Evolutionary conservation across 2,888 invertebrate species (phyloP).

Genomic region (Synanthedon vespiformis): DNA sequence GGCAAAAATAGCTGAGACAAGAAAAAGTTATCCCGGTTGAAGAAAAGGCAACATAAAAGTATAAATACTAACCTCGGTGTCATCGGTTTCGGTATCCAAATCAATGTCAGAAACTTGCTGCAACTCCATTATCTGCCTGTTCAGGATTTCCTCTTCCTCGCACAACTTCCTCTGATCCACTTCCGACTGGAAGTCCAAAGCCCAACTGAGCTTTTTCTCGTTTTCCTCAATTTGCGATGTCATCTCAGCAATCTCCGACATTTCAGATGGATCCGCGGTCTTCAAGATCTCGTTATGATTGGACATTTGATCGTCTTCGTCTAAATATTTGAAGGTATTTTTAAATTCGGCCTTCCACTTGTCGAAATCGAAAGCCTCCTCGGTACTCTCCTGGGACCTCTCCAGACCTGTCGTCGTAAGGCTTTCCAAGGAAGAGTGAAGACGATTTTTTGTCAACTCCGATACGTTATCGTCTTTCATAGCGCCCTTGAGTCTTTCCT

Average conservation of each 20-base stretch:
- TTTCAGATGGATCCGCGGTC: conserved; percentile 56
- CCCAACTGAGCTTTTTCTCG: conserved; percentile 70
- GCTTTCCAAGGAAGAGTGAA: conserved; percentile 60
- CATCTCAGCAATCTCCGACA: conserved; percentile 65
- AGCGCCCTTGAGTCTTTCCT: conserved; percentile 38
- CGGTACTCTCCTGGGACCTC: conserved; percentile 54
- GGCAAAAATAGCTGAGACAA: too few relatives aligned
- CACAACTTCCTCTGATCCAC: conserved; percentile 80
- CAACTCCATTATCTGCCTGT: conserved; percentile 81
- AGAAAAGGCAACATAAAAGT: too few relatives aligned
- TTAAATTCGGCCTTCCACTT: conserved; percentile 60
- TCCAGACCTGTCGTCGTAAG: conserved; percentile 43
- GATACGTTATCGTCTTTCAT: conserved; percentile 25
- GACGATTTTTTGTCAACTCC: conserved; percentile 47
- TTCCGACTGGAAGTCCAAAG: conserved; percentile 74
- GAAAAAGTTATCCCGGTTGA: too few relatives aligned
- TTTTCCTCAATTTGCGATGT: conserved; percentile 67
- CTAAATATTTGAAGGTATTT: conserved; percentile 50
- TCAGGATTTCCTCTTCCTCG: conserved; percentile 81
- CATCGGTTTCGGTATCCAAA: conserved; percentile 85
- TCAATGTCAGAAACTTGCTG: conserved; percentile 80
- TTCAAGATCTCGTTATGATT: conserved; percentile 53
- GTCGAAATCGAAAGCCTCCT: conserved; percentile 54
- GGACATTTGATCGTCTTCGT: conserved; percentile 52
- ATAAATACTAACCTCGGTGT: conserved; percentile 67